Percentiles rank a stretch among this genome's conserved stretches.
Evolutionary conservation across 2,797 vertebrate genomes (phyloP).

Genomic region (Decapterus maruadsi): DNA sequence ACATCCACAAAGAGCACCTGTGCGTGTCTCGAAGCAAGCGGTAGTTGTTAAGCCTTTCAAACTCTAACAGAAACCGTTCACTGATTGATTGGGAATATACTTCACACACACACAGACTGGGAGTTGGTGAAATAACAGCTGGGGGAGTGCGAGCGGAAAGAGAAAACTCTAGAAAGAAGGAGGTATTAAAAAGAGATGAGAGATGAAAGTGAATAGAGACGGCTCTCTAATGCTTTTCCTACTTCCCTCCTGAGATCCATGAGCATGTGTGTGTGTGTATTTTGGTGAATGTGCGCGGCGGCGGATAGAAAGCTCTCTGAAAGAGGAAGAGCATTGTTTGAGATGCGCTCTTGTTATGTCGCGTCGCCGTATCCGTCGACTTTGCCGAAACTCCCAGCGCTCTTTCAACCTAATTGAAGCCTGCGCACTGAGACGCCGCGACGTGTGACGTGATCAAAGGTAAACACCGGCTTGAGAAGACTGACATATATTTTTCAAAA

Average conservation of each 20-base stretch:
- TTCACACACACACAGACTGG: constrained; percentile 46
- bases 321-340: constrained; percentile 74
- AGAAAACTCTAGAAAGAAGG: constrained; percentile 65
- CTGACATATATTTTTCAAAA: constrained; percentile 26
- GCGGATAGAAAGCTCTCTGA: constrained; percentile 60
- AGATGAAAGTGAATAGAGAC: constrained; percentile 81
- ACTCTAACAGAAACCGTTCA: constrained; percentile 37
- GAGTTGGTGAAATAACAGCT: constrained; percentile 62
- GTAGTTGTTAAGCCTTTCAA: constrained; percentile 40
- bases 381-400: constrained; percentile 54
- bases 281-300: constrained; percentile 16
- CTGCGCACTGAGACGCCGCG: constrained; percentile 9
- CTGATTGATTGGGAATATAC: constrained; percentile 67
- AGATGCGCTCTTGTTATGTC: constrained; percentile 70
- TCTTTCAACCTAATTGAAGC: constrained; percentile 72
- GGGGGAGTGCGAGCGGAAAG: constrained; percentile 53
- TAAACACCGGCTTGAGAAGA: constrained; percentile 14
- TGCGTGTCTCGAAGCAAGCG: constrained; percentile 22
- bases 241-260: constrained; percentile 71
- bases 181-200: constrained; percentile 81
- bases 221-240: constrained; percentile 75
- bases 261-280: background rate
- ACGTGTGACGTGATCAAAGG: constrained; percentile 63
- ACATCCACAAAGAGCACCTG: constrained; percentile 13
- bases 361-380: constrained; percentile 24